These are phyloP conservation scores for Branchipolynoe longqiensis DNA, from an alignment of 2,888 invertebrate species.

Conservation along the genomic window DNA sequence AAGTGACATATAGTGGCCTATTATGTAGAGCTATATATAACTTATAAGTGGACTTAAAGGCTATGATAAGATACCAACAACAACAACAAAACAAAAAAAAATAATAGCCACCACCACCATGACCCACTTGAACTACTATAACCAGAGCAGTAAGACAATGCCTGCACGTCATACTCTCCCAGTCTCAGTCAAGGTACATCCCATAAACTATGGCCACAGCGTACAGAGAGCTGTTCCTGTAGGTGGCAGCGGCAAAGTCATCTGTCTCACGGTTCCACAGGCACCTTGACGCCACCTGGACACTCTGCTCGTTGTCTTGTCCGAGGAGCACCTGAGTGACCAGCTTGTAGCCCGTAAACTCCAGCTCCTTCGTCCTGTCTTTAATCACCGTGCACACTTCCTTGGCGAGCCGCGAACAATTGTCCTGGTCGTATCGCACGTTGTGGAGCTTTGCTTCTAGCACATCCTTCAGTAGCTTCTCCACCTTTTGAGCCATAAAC, in stretches of 20 bases:
- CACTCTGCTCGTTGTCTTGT: constrained; percentile 66
- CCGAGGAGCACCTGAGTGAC: constrained; percentile 68
- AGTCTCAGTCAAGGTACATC: constrained; percentile 65
- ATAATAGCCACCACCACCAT: too few relatives aligned
- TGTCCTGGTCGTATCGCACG: constrained; percentile 64
- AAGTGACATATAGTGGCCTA: too few relatives aligned
- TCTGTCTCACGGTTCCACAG: constrained; percentile 68
- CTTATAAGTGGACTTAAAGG: too few relatives aligned
- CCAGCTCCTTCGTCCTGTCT: constrained; percentile 66
- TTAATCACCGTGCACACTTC: constrained; percentile 66
- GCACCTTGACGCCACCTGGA: constrained; percentile 68
- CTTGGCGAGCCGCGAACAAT: constrained; percentile 65
- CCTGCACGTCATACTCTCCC: too few relatives aligned
- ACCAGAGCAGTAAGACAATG: too few relatives aligned
- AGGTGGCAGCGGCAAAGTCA: constrained; percentile 68
- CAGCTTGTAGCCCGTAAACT: constrained; percentile 67
- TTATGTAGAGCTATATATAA: too few relatives aligned
- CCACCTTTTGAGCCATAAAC: constrained; percentile 62
- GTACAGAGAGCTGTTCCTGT: constrained; percentile 66
- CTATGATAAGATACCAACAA: too few relatives aligned
- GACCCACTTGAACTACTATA: too few relatives aligned
- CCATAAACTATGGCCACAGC: constrained; percentile 68
- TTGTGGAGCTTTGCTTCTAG: constrained; percentile 64
- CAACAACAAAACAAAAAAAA: too few relatives aligned
- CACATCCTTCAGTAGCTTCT: constrained; percentile 64